These are phyloP conservation scores for Idaea biselata DNA, from an alignment of 2,888 invertebrate genomes.

Conservation along the genomic window DNA sequence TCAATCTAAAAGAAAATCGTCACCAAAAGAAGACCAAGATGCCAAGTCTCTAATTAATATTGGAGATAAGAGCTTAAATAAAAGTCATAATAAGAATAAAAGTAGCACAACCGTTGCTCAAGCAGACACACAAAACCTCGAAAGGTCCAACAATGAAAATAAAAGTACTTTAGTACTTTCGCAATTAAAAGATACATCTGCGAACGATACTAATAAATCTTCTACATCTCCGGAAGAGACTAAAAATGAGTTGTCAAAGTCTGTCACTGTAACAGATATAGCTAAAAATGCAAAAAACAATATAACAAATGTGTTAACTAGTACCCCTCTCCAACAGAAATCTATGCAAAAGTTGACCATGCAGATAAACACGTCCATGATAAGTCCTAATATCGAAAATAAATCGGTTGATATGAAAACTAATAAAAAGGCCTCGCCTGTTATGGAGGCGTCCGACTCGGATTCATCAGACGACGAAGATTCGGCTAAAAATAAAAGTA, in stretches of 20 bases:
- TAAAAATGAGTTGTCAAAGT: slow-evolving; percentile 45
- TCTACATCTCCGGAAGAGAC: slow-evolving; percentile 38
- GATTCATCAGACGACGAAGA: slow-evolving; percentile 34
- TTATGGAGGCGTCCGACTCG: neutral
- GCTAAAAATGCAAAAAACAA: slow-evolving; percentile 31
- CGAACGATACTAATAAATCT: slow-evolving; percentile 37
- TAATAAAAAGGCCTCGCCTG: slow-evolving; percentile 11
- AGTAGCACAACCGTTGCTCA: slow-evolving; percentile 35
- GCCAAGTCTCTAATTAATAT: neutral
- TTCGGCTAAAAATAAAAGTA: slow-evolving; percentile 34
- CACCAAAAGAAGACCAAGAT: slow-evolving; percentile 3
- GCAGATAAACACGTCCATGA: slow-evolving; percentile 57
- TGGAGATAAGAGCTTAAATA: slow-evolving; percentile 19
- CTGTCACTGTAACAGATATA: slow-evolving; percentile 38
- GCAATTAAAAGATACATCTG: slow-evolving; percentile 55
- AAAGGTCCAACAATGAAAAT: slow-evolving; percentile 45
- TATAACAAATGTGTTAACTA: slow-evolving; percentile 56
- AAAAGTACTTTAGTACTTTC: slow-evolving; percentile 62
- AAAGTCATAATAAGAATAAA: slow-evolving; percentile 36
- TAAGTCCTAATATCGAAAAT: slow-evolving; percentile 36
- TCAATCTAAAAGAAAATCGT: slow-evolving; percentile 28
- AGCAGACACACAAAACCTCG: slow-evolving; percentile 35
- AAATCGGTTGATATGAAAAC: slow-evolving; percentile 22
- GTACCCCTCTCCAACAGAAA: slow-evolving; percentile 66
- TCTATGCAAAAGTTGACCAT: slow-evolving; percentile 43